Conservation (phyloP, 2,888 invertebrate species). For the Euzophera pinguis region DNA sequence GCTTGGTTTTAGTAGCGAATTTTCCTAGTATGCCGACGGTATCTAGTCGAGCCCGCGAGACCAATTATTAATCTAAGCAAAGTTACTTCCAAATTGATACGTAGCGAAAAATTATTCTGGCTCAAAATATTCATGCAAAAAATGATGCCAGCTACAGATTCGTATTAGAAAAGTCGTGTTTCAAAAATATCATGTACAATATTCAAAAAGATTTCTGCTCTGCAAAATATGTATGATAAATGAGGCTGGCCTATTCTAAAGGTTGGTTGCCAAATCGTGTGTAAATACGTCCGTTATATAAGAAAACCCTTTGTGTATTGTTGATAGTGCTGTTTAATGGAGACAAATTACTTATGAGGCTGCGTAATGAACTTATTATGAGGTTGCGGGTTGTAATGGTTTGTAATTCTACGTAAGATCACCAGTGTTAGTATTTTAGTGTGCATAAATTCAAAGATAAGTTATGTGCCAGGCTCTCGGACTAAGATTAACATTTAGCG, state of each 20-base stretch:
- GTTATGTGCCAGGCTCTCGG: too few species aligned
- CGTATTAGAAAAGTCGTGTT: not conserved
- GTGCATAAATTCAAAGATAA: too few species aligned
- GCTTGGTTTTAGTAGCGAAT: too few species aligned
- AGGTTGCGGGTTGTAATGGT: not conserved
- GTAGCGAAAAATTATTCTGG: too few species aligned
- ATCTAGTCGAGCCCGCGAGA: too few species aligned
- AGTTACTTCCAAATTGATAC: too few species aligned
- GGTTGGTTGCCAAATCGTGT: slow-evolving; percentile 13
- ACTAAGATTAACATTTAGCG: too few species aligned
- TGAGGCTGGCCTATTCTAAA: slow-evolving; percentile 1
- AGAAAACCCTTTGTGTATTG: slow-evolving; percentile 11
- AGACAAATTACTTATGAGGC: slow-evolving; percentile 10
- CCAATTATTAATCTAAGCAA: too few species aligned
- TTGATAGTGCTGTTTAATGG: slow-evolving; percentile 12
- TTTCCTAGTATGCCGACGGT: too few species aligned
- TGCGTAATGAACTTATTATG: slow-evolving; percentile 8
- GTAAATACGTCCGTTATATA: slow-evolving; percentile 11
- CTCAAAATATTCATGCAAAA: not conserved
- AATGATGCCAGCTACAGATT: not conserved
- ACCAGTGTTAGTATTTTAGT: not conserved
- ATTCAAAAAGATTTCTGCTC: slow-evolving; percentile 4
- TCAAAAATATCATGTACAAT: slow-evolving; percentile 8
- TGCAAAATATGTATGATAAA: slow-evolving; percentile 12
- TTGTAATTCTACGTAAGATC: not conserved